These are phyloP conservation scores for Tragelaphus buxtoni DNA, from an alignment of 2,113 vertebrate genomes.

Conservation along the genomic window DNA sequence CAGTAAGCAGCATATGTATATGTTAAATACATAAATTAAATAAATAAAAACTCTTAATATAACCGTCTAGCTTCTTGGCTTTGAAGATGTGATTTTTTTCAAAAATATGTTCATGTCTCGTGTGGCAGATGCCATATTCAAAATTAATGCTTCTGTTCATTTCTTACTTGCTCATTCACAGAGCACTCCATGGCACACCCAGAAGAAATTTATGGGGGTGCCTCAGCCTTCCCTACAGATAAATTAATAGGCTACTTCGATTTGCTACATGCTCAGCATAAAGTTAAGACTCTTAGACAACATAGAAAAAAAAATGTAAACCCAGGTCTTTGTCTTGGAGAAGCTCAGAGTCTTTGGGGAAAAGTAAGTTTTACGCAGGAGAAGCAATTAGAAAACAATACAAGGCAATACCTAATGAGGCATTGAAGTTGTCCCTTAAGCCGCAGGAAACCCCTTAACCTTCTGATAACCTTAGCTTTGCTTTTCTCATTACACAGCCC, in stretches of 20 bases:
- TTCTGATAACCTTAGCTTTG: conserved; percentile 20
- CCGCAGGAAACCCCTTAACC: conserved; percentile 32
- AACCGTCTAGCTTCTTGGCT: not conserved
- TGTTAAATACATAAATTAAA: not conserved
- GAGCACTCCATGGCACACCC: not conserved
- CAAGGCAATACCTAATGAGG: not conserved
- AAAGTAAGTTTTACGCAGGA: conserved; percentile 27
- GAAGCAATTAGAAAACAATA: conserved; percentile 56
- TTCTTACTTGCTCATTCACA: not conserved
- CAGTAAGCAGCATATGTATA: not conserved
- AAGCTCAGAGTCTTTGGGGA: conserved; percentile 5
- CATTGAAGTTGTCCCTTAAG: not conserved
- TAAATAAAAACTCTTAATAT: not conserved
- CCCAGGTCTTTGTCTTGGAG: not conserved
- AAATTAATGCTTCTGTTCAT: not conserved
- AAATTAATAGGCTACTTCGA: not conserved
- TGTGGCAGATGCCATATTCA: not conserved
- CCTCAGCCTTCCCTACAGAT: not conserved
- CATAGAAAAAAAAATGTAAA: not conserved
- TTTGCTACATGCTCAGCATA: not conserved
- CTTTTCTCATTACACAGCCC: conserved; percentile 10
- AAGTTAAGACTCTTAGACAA: not conserved
- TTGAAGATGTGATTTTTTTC: not conserved
- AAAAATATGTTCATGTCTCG: not conserved
- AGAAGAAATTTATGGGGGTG: not conserved